Base-by-base conservation (phyloP, 2,888 invertebrate genomes). In the Rotaria sp. region DNA sequence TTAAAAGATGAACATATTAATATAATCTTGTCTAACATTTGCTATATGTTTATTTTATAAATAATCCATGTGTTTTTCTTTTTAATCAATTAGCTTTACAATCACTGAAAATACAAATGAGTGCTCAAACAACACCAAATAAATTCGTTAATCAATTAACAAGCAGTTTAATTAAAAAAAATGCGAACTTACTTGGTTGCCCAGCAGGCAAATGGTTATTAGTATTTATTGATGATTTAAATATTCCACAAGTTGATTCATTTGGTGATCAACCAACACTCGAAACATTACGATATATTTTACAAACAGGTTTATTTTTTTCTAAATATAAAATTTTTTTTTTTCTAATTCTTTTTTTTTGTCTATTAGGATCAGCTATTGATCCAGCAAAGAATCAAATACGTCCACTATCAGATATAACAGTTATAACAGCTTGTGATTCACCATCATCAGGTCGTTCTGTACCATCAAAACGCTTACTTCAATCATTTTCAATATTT, bases 201-300 rank as follows among this genome's bases (percentile, higher is more conserved):
- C 90, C 90, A 24, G 90, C 90, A 87, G 90, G 90, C 84, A 89
- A 90, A 18, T 87, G 90, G 90, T 90, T 90, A 80, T 84, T 90
- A 38, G 89, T 90, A 87, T 91, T 91, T 89, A 89, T 91, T 52
- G 91, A 91, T 88, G 91, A 91, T 87, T 87, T 91, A 50, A 91
- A 90, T 88, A 90, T 91, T 90, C 91, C 91, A 2, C 89, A 90
- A 35, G 90, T 90, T 18, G 91, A 91, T 87, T 88, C 89, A 85
- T 91, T 89, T 87, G 91, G 91, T 59, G 90, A 91, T 5, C 91
- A 91, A 87, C 90, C 91, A 21, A 90, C 91, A 10, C 88, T 91
- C 38, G 91, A 91, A 87, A 88, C 91, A 11, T 89, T 91, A 50
- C 87, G 91, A 86, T 90, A 91, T 88, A 90, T 90, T 87, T 88